A percentile compares a stretch with the other conserved stretches of the same genome.
Conservation (phyloP, 2,797 vertebrate species). For the Anomalospiza imberbis region DNA sequence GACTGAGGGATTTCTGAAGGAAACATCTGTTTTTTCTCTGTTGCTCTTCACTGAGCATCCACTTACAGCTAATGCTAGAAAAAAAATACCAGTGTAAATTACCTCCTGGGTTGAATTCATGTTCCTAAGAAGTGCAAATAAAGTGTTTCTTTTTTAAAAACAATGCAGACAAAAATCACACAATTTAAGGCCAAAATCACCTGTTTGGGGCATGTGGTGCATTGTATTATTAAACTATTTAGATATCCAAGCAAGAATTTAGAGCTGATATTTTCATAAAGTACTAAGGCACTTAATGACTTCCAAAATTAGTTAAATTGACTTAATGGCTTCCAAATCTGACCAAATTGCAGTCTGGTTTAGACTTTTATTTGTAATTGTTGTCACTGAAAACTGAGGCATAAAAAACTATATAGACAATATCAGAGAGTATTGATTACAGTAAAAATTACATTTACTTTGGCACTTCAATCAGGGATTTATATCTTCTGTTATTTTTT, state of each 20-base stretch:
- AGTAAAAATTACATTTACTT: background rate
- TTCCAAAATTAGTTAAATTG: background rate
- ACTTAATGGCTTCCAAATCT: background rate
- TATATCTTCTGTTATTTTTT: background rate
- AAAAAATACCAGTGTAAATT: background rate
- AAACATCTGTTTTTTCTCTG: background rate
- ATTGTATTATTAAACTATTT: background rate
- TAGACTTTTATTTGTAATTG: background rate
- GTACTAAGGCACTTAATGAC: background rate
- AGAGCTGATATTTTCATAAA: background rate
- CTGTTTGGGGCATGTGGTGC: background rate
- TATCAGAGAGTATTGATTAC: background rate
- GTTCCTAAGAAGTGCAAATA: background rate
- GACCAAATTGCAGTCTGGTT: background rate
- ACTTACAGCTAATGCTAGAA: background rate
- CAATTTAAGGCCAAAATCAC: background rate
- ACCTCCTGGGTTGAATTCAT: background rate
- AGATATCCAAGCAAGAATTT: background rate
- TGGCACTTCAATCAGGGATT: background rate
- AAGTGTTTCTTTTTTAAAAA: background rate
- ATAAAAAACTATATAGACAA: background rate
- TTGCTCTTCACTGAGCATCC: background rate
- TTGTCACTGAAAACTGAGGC: background rate
- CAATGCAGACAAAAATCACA: background rate
- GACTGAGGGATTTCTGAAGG: background rate